A percentile compares a stretch with the other conserved stretches of the same genome.
Conservation (phyloP, 2,888 invertebrate species). For the Mythimna impura region DNA sequence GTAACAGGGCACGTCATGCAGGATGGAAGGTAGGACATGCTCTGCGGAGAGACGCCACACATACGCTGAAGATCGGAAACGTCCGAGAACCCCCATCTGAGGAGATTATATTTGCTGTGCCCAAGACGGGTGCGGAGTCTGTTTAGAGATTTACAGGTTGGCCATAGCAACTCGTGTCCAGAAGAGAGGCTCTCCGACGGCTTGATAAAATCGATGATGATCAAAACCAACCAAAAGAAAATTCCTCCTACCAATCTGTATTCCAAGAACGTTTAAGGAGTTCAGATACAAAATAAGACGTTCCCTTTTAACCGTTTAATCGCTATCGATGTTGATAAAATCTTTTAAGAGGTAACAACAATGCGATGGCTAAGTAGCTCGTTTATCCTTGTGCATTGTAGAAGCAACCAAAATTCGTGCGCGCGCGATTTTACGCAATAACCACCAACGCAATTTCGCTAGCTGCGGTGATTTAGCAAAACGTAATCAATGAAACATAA, state of each 20-base stretch:
- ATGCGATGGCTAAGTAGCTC: constrained; percentile 52
- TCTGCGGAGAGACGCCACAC: too few relatives aligned
- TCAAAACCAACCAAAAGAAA: neutral
- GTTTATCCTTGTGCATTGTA: constrained; percentile 67
- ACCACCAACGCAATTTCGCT: constrained; percentile 56
- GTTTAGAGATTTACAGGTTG: too few relatives aligned
- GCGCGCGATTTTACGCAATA: constrained; percentile 65
- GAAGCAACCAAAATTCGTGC: constrained; percentile 61
- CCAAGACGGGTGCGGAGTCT: too few relatives aligned
- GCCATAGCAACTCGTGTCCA: too few relatives aligned
- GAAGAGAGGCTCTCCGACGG: too few relatives aligned
- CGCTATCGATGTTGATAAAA: constrained; percentile 15
- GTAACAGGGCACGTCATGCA: too few relatives aligned
- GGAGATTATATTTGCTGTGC: too few relatives aligned
- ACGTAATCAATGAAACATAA: constrained; percentile 61
- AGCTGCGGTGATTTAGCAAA: constrained; percentile 66
- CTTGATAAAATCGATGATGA: too few relatives aligned
- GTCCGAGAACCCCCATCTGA: too few relatives aligned
- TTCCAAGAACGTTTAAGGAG: constrained; percentile 5
- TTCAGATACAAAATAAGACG: neutral
- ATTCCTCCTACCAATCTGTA: neutral
- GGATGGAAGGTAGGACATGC: too few relatives aligned
- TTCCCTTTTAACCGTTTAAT: constrained; percentile 9
- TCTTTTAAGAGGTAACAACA: constrained; percentile 36
- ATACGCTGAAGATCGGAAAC: too few relatives aligned